A percentile compares a stretch with the other conserved stretches of the same genome.
phyloP scores from a whole-genome alignment of 2,888 invertebrate species.

The Dasysyrphus tricinctus region DNA sequence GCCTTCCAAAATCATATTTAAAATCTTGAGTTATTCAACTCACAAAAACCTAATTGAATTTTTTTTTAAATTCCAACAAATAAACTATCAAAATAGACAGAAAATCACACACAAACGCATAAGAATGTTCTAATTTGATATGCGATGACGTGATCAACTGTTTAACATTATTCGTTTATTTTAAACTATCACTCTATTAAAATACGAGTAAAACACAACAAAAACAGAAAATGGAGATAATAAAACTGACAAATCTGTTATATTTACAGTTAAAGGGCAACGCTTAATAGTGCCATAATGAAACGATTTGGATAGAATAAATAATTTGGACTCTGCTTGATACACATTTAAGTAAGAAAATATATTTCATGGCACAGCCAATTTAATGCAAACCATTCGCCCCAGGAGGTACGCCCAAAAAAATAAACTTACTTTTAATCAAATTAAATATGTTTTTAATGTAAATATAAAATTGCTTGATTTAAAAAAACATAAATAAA shows the following conservation, averaged over 20 bases:
- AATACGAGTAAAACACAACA: not conserved
- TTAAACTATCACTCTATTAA: not conserved
- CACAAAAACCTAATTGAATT: conserved; percentile 13
- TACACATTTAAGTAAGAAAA: too few relatives aligned
- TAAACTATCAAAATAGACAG: not conserved
- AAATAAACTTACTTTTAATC: not conserved
- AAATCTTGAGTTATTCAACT: conserved; percentile 23
- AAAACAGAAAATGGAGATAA: conserved; percentile 4
- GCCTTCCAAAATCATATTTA: conserved; percentile 19
- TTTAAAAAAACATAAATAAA: too few relatives aligned
- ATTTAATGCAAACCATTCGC: not conserved
- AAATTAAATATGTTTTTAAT: not conserved
- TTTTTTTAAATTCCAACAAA: not conserved
- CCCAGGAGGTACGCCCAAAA: not conserved
- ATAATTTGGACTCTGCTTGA: not conserved
- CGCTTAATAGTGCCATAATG: conserved; percentile 4
- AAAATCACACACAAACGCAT: not conserved
- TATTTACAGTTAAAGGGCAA: conserved; percentile 5
- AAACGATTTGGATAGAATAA: conserved; percentile 14
- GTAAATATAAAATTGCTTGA: not conserved
- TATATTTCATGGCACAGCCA: not conserved
- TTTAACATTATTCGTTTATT: not conserved
- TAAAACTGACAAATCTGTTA: conserved; percentile 19
- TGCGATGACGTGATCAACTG: not conserved
- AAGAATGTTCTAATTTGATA: conserved; percentile 1